These are phyloP conservation scores for Cordilura impudica DNA, from an alignment of 2,888 invertebrate genomes.

Conservation along the genomic window DNA sequence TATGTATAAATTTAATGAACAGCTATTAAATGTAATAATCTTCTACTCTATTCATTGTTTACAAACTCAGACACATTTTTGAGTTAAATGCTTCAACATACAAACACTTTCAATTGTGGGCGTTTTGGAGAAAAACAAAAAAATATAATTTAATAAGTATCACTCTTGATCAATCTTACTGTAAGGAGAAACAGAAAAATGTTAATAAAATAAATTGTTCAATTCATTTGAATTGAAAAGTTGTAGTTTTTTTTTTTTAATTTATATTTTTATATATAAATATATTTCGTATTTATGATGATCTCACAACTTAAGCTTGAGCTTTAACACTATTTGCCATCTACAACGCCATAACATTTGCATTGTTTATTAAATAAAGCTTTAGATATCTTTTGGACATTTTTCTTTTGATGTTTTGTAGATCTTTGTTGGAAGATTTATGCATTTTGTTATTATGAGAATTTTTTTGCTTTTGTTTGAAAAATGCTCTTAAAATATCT, in stretches of 20 bases:
- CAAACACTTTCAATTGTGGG: conserved; percentile 41
- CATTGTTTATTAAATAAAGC: background rate
- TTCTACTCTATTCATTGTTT: conserved; percentile 5
- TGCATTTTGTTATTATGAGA: too few relatives aligned
- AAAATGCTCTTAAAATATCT: background rate
- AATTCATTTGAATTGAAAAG: conserved; percentile 26
- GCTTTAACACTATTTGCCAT: background rate
- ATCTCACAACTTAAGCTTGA: conserved; percentile 49
- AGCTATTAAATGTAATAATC: background rate
- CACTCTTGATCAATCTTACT: conserved; percentile 7
- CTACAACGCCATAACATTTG: background rate
- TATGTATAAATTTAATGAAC: background rate
- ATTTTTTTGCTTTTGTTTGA: background rate
- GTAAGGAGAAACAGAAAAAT: too few relatives aligned
- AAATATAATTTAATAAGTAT: background rate
- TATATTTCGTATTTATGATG: conserved; percentile 48
- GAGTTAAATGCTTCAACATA: background rate
- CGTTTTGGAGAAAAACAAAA: conserved; percentile 23
- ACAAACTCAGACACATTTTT: background rate
- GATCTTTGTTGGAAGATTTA: background rate
- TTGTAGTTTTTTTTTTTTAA: background rate
- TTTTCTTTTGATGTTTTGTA: background rate
- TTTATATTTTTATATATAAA: too few relatives aligned
- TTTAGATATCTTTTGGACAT: background rate
- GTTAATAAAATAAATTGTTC: conserved; percentile 36